Evolutionary conservation across 2,113 vertebrate genomes (phyloP), one percentile per base, ranked within the genome.

Genomic region (Tragelaphus scriptus): DNA sequence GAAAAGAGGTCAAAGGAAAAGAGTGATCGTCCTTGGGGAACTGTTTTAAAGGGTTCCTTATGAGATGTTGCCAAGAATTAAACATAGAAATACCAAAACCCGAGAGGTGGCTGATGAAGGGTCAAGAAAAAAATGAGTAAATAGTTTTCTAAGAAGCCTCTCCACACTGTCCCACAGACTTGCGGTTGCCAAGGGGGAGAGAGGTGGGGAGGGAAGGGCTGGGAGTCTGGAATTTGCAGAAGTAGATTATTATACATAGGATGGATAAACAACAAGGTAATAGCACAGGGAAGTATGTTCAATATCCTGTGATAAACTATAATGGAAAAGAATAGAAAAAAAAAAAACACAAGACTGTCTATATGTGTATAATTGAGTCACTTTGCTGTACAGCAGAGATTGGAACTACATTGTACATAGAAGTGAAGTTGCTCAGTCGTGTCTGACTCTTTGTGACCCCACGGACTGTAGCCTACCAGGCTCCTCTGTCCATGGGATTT

Each of bases 351-450:
- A 51, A 71, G n/a, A 40, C 13, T 77, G 15, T 10, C 7, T 49
- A 19, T 51, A 49, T 19, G 47, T 51, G 26, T 30, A 30, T 19
- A 80, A 80, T 26, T 17, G 77, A 19, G 47, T 80, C 77, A 80
- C 0, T 80, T 80, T 11, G 77, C 77, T 30, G 5, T 51, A 51
- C 47, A 80, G 47, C 77, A 51, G 77, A 80, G 47, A 32, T 19
- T 32, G 47, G 15, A 15, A 80, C 77, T 51, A 51, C 28, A 6
- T 2, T 19, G 47, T 80, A 32, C 9, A 51, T 11, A 17, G 32
- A 51, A 71, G 65, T 36, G n/a, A 71, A 71, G 17, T 36, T 0
- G 4, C 17, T 71, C n/a, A 71, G 65, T 21, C 1, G 0, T 36
- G 17, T 36, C 65, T 0, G 0, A 68, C 65, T 36, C 17, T 68